Percentiles rank a stretch among this genome's conserved stretches.
These are phyloP conservation scores for Pseudomyrmex cubaensis DNA, from an alignment of 1,140 invertebrate species.

Conservation along the genomic window DNA sequence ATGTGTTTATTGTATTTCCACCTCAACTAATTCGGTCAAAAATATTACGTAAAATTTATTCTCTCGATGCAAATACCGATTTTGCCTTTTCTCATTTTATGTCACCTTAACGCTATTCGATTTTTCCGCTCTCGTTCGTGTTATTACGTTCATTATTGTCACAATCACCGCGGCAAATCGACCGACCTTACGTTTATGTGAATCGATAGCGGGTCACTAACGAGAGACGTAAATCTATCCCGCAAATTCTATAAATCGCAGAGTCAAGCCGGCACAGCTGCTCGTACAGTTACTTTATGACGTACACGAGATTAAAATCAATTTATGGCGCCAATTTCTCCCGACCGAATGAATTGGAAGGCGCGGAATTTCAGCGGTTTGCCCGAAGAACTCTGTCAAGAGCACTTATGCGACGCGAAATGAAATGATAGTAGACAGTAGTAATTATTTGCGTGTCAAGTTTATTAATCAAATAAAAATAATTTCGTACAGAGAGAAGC, in stretches of 20 bases:
- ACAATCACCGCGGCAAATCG: conserved; percentile 28
- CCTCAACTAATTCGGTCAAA: not conserved
- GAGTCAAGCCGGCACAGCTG: conserved; percentile 69
- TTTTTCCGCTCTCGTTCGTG: not conserved
- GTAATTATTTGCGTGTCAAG: not conserved
- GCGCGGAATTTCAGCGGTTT: conserved; percentile 33
- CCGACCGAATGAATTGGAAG: conserved; percentile 52
- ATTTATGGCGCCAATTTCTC: conserved; percentile 75
- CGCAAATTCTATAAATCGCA: conserved; percentile 72
- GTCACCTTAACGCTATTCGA: not conserved
- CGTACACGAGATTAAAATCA: conserved; percentile 74
- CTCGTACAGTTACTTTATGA: conserved; percentile 74
- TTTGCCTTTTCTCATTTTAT: not conserved
- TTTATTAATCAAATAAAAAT: conserved; percentile 6
- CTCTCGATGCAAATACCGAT: not conserved
- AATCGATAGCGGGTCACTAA: conserved; percentile 67
- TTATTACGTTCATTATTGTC: conserved; percentile 42
- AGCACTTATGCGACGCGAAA: conserved; percentile 30
- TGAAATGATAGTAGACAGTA: conserved; percentile 3
- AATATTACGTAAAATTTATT: not conserved
- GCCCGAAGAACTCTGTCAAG: conserved; percentile 38
- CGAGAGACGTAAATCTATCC: conserved; percentile 74
- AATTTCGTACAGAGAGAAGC: not conserved
- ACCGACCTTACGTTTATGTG: conserved; percentile 31
- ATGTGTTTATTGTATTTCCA: conserved; percentile 2